A percentile compares a stretch with the other conserved stretches of the same genome.
Conservation (phyloP, 1,140 invertebrate genomes). For the Drosophila sucinea region DNA sequence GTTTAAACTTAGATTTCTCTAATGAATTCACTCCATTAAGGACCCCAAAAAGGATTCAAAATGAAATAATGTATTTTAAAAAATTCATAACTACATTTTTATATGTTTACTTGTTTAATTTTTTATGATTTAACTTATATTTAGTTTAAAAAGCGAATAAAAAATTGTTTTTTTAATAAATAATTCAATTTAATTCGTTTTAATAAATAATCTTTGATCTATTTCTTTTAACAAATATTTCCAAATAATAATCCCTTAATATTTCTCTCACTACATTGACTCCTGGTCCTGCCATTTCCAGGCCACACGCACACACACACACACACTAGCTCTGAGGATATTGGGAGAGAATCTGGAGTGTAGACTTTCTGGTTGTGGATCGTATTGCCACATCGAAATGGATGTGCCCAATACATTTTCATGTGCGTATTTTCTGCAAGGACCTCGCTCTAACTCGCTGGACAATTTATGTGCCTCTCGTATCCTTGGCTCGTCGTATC, state of each 20-base stretch:
- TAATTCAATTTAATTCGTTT: no score
- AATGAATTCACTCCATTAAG: no score
- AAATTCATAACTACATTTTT: no score
- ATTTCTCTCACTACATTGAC: slow-evolving; percentile 39
- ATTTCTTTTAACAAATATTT: no score
- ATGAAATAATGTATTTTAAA: no score
- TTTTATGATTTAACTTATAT: no score
- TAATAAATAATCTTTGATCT: no score
- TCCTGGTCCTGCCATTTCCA: slow-evolving; percentile 60
- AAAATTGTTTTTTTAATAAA: no score
- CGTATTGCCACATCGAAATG: slow-evolving; percentile 51
- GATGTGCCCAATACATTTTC: slow-evolving; percentile 37
- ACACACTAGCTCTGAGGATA: background rate
- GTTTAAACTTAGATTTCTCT: no score
- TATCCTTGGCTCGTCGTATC: slow-evolving; percentile 31
- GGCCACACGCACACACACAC: slow-evolving; percentile 37
- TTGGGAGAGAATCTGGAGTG: slow-evolving; percentile 50
- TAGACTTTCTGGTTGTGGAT: slow-evolving; percentile 64
- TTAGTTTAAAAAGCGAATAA: no score
- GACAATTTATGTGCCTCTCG: slow-evolving; percentile 55
- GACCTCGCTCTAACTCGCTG: slow-evolving; percentile 40
- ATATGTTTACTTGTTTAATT: no score
- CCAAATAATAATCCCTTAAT: background rate
- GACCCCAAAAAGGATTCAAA: no score
- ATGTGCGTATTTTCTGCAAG: slow-evolving; percentile 47